Percentiles rank a stretch among this genome's conserved stretches.
Conservation (phyloP, 2,888 invertebrate genomes). For the Bellardia bayeri region DNA sequence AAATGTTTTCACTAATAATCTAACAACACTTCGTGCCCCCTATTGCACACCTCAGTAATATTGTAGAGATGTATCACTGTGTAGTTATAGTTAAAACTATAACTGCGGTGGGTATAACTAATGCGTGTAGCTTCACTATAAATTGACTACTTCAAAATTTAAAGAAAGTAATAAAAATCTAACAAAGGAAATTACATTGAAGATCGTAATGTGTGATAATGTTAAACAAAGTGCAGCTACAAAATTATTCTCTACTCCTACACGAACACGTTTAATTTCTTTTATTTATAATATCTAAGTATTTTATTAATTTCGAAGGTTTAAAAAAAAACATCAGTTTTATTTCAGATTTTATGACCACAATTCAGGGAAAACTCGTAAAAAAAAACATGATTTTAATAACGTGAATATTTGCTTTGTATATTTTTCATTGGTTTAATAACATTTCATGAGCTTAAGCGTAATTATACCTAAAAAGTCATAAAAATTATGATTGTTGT, state of each 20-base stretch:
- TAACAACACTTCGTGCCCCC: background rate
- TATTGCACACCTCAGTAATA: background rate
- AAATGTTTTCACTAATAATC: too few relatives aligned
- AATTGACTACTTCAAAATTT: conserved; percentile 17
- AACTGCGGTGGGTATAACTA: conserved; percentile 9
- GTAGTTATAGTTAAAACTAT: background rate
- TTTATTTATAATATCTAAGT: background rate
- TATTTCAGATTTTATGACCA: conserved; percentile 4
- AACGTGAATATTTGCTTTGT: background rate
- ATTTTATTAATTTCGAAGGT: background rate
- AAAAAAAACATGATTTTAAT: conserved; percentile 31
- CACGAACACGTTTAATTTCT: background rate
- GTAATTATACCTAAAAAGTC: conserved; percentile 42
- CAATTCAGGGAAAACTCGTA: conserved; percentile 38
- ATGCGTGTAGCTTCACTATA: conserved; percentile 21
- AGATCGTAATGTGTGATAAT: conserved; percentile 32
- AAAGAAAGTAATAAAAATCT: background rate
- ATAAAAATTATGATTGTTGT: conserved; percentile 31
- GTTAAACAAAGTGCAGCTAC: conserved; percentile 10
- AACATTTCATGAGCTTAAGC: conserved; percentile 30
- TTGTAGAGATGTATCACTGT: background rate
- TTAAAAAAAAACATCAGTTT: background rate
- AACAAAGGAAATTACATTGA: conserved; percentile 1
- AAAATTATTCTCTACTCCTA: conserved; percentile 28
- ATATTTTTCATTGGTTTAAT: background rate